Percentiles rank a stretch among this genome's conserved stretches.
These are phyloP conservation scores for Vireo griseus DNA, from an alignment of 2,797 vertebrate genomes.

Conservation along the genomic window DNA sequence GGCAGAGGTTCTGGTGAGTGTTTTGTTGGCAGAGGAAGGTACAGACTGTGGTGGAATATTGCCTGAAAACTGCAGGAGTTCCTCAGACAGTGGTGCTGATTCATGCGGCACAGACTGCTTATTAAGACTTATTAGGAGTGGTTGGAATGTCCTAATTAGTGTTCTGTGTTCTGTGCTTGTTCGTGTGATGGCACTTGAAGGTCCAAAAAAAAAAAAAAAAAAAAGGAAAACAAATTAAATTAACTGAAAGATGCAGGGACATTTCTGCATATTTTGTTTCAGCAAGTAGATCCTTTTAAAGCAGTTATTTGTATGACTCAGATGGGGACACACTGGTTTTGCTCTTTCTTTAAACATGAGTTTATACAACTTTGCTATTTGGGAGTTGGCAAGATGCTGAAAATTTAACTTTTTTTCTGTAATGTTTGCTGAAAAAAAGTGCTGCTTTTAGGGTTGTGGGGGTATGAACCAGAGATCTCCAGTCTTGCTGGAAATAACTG, in stretches of 20 bases:
- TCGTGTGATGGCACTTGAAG: background rate
- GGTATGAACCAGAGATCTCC: background rate
- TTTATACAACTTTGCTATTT: background rate
- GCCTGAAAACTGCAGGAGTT: background rate
- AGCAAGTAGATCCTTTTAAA: background rate
- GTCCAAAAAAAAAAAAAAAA: background rate
- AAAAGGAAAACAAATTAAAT: background rate
- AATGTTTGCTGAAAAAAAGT: background rate
- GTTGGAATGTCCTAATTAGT: background rate
- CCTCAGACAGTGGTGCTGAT: background rate
- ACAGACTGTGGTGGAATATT: background rate
- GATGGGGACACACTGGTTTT: background rate
- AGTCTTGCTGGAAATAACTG: background rate
- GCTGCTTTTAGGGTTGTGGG: background rate
- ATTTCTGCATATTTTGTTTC: background rate
- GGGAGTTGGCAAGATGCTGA: background rate
- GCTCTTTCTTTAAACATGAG: background rate
- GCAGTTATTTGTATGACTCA: background rate
- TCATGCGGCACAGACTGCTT: background rate
- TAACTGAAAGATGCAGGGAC: background rate
- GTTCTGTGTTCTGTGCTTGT: background rate
- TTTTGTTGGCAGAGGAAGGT: background rate
- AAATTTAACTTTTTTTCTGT: background rate
- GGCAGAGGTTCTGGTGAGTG: background rate
- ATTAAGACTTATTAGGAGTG: background rate